These are phyloP conservation scores for Syrrhaptes paradoxus DNA, from an alignment of 2,113 vertebrate species.

Conservation along the genomic window DNA sequence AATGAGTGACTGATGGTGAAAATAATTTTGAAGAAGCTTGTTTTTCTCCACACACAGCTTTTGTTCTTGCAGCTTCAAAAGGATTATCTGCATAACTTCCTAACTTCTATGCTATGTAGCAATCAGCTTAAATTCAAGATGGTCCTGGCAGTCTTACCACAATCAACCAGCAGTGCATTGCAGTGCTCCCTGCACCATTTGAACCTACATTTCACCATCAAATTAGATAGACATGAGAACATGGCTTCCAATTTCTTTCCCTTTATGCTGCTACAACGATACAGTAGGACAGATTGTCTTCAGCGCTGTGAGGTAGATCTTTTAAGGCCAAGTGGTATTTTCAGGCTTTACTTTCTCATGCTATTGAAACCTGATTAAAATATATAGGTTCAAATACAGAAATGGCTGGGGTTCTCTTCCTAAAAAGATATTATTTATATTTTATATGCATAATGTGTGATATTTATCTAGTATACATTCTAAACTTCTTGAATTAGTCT, in stretches of 20 bases:
- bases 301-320: neutral
- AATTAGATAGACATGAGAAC: neutral
- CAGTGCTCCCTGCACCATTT: neutral
- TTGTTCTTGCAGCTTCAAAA: neutral
- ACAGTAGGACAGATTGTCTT: neutral
- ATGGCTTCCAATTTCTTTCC: neutral
- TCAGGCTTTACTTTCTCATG: neutral
- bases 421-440: neutral
- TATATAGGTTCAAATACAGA: neutral
- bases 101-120: neutral
- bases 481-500: neutral
- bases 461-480: neutral
- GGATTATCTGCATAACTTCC: neutral
- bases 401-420: neutral
- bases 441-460: neutral
- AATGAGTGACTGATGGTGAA: neutral
- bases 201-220: neutral
- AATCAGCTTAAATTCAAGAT: neutral
- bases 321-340: neutral
- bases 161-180: neutral
- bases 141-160: neutral
- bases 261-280: neutral
- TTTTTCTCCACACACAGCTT: neutral
- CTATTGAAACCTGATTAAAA: neutral
- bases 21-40: neutral